Conservation (phyloP, 2,888 invertebrate species). For the Leptopterna dolabrata region DNA sequence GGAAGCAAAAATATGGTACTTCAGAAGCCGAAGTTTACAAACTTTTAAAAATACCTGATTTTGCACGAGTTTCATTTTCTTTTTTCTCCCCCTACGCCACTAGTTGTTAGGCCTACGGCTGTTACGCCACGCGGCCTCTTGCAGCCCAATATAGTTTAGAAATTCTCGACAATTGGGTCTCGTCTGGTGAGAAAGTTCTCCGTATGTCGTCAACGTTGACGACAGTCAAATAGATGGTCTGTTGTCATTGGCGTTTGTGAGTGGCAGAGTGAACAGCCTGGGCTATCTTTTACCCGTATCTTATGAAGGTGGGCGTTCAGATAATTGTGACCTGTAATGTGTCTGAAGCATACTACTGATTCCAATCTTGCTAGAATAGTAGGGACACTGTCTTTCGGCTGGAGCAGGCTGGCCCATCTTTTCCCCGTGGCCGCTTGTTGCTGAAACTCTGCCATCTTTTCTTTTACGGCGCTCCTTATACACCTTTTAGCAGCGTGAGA, state of each 20-base stretch:
- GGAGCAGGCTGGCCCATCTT: background rate
- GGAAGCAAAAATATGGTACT: no score
- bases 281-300: background rate
- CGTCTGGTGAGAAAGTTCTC: background rate
- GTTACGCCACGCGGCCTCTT: background rate
- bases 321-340: background rate
- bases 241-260: background rate
- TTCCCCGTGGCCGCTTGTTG: background rate
- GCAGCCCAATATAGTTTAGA: background rate
- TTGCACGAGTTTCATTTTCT: no score
- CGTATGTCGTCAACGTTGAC: background rate
- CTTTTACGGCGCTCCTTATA: background rate
- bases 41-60: no score
- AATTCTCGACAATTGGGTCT: background rate
- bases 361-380: background rate
- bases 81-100: no score
- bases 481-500: background rate
- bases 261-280: background rate
- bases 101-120: no score
- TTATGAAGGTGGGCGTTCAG: background rate
- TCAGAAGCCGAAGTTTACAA: no score
- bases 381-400: background rate
- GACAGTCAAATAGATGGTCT: background rate
- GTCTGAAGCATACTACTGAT: background rate
- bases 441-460: background rate